Percentiles rank a stretch among this genome's conserved stretches.
These are phyloP conservation scores for Plecturocebus donacophilus DNA, from an alignment of 2,113 vertebrate genomes.

Conservation along the genomic window DNA sequence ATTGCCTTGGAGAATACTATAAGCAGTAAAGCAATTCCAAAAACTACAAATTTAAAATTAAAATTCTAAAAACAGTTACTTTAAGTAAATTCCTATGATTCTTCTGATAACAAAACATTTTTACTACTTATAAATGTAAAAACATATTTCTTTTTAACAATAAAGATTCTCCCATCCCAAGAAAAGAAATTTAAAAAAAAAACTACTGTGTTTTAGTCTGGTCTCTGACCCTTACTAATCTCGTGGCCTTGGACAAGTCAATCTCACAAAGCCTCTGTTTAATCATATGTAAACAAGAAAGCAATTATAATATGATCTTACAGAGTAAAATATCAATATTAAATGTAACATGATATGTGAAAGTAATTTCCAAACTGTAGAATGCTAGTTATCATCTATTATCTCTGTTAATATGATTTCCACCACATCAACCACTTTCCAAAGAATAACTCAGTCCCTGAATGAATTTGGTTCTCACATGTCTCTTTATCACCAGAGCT, in stretches of 20 bases:
- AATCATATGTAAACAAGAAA: background rate
- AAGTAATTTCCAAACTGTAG: background rate
- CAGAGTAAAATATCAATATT: background rate
- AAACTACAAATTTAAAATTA: background rate
- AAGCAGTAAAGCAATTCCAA: background rate
- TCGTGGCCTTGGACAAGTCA: background rate
- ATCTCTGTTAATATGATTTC: background rate
- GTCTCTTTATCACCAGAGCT: background rate
- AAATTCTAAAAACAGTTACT: conserved; percentile 21
- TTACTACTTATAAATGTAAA: background rate
- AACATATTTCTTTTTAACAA: background rate
- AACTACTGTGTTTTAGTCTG: background rate
- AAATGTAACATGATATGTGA: background rate
- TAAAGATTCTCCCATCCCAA: background rate
- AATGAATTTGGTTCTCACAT: background rate
- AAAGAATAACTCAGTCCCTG: background rate
- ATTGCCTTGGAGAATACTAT: background rate
- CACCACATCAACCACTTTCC: background rate
- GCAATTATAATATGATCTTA: background rate
- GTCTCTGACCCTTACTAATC: background rate
- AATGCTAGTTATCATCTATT: background rate
- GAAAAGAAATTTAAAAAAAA: background rate
- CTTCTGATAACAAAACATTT: conserved; percentile 18
- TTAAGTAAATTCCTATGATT: conserved; percentile 1
- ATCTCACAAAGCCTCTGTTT: background rate